Base-by-base conservation (phyloP, 2,888 invertebrate genomes). In the Cylindroiulus punctatus region DNA sequence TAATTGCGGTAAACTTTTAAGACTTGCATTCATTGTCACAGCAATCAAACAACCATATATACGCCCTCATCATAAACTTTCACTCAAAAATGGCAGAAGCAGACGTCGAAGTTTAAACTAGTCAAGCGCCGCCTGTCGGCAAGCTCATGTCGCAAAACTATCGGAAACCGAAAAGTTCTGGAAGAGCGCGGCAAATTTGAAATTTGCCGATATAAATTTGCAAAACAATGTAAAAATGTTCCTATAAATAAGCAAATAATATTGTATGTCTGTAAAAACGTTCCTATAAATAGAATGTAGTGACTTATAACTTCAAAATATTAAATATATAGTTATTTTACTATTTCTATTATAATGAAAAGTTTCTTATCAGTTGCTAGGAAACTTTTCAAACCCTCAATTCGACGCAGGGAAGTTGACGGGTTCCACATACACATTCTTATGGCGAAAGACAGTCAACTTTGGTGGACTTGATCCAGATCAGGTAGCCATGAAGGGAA, bases 391-490 rank as follows among this genome's bases (percentile, higher is more conserved):
- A 76, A 30, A 30, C 30, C 26, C 76, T 30, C 76, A 76, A 14
- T 32, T 14, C 76, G 14, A 26, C 14, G 30, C 30, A 26, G 8
- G 83, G 26, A 83, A 83, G 44, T 17, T 83, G 44, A 83, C 40
- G 40, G n/a, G 26, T 3, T 17, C 17, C 26, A 81, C 26, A 5
- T 22, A 40, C 42, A 0, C 0, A 3, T 8, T 22, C 1, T 14
- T 8, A 32, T 65, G 8, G 1, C 32, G 82, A 83, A 83, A n/a
- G 83, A 14, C 76, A 14, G 19, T 44, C 83, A 40, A 44, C 83
- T 83, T n/a, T 83, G 8, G 42, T 83, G 83, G 83, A n/a, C n/a
- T 17, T 36, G 12, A 36, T 40, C 26, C 81, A 19, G 81, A 26
- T 26, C 26, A 83, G 1, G 36, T 26, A 44, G 42, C 83, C 26